A percentile compares a stretch with the other conserved stretches of the same genome.
Conservation (phyloP, 1,140 invertebrate genomes). For the Luehdorfia chinensis region DNA sequence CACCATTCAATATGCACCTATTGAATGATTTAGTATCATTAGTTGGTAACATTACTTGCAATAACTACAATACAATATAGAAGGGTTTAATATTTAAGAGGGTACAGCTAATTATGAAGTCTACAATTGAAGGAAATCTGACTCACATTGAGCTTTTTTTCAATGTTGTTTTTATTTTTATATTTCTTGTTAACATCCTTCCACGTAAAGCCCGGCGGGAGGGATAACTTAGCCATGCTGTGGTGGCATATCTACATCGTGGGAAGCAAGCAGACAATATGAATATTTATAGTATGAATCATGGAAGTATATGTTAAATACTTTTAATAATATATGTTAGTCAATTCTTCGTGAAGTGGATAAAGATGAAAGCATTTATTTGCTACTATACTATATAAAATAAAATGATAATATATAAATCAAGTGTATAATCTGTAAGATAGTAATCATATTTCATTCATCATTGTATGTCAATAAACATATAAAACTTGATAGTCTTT, state of each 20-base stretch:
- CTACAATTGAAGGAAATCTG: slow-evolving; percentile 16
- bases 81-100: background rate
- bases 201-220: slow-evolving; percentile 64
- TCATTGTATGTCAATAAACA: background rate
- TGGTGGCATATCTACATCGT: slow-evolving; percentile 55
- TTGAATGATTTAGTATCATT: background rate
- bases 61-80: background rate
- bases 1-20: no score
- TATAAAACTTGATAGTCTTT: no score
- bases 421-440: background rate
- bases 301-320: background rate
- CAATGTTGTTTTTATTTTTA: slow-evolving; percentile 54
- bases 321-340: background rate
- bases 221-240: slow-evolving; percentile 53
- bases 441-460: background rate
- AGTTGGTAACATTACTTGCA: slow-evolving; percentile 1
- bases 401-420: background rate
- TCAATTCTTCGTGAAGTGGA: background rate
- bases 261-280: slow-evolving; percentile 49
- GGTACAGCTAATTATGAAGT: slow-evolving; percentile 3
- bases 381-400: background rate
- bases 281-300: slow-evolving; percentile 19
- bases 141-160: slow-evolving; percentile 57
- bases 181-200: slow-evolving; percentile 62
- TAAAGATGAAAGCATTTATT: background rate